Evolutionary conservation across 2,113 vertebrate species (phyloP).

Genomic region (Apaloderma vittatum): DNA sequence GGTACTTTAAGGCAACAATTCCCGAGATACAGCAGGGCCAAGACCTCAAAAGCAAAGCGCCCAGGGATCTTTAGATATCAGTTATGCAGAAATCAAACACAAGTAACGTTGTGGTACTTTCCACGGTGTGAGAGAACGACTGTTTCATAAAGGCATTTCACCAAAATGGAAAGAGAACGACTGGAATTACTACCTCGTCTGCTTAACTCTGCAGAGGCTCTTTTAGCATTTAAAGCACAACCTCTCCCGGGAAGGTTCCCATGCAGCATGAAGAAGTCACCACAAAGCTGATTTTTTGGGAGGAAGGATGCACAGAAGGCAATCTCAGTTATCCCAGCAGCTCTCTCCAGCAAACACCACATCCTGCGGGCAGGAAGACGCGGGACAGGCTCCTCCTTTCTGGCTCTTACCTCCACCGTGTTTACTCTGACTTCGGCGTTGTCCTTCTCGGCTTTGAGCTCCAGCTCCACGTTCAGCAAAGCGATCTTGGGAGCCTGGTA

Average conservation of each 20-base stretch:
- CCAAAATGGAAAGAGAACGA: background rate
- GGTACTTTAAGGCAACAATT: background rate
- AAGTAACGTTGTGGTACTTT: background rate
- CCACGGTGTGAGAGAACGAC: background rate
- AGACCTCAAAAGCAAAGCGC: background rate
- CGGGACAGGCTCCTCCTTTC: background rate
- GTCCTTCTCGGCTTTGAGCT: conserved; percentile 97
- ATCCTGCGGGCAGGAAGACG: fast-evolving
- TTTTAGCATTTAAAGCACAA: background rate
- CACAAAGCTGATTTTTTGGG: background rate
- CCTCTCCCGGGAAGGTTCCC: background rate
- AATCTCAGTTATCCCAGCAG: background rate
- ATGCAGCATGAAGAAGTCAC: fast-evolving
- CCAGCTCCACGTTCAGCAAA: conserved; percentile 94
- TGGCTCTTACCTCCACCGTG: conserved; percentile 85
- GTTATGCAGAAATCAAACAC: fast-evolving
- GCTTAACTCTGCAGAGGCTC: background rate
- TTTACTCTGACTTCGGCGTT: conserved; percentile 95
- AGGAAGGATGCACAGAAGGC: background rate
- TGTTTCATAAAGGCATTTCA: background rate
- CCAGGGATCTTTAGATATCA: no score
- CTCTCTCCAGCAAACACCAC: background rate
- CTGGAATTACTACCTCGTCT: background rate
- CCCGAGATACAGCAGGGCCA: no score
- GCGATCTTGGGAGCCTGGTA: conserved; percentile 91